Evolutionary conservation across 2,888 invertebrate genomes (phyloP).

Genomic region (Smittia aterrima): DNA sequence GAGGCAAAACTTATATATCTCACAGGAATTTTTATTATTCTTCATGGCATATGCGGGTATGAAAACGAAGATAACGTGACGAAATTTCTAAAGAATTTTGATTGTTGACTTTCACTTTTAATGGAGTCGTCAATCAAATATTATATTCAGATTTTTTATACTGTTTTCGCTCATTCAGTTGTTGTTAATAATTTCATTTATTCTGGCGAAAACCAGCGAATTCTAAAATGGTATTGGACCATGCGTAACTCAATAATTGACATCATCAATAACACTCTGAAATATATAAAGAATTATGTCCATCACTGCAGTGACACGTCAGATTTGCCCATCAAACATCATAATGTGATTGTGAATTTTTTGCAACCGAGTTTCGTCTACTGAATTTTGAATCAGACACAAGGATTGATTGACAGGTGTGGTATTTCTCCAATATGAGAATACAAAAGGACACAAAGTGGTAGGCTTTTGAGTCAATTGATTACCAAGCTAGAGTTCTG

Average conservation of each 20-base stretch:
- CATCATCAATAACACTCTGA: constrained; percentile 22
- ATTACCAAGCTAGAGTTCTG: too few species aligned
- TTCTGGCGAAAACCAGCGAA: too few species aligned
- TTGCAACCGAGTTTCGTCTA: background rate
- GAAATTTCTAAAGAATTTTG: constrained; percentile 35
- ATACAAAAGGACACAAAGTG: too few species aligned
- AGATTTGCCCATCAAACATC: constrained; percentile 24
- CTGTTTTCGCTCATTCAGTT: background rate
- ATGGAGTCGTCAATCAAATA: constrained; percentile 33
- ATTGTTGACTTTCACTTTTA: constrained; percentile 28
- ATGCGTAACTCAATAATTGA: constrained; percentile 22
- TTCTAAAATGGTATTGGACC: too few species aligned
- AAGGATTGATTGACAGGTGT: background rate
- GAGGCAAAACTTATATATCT: background rate
- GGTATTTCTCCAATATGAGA: too few species aligned
- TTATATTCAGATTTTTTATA: constrained; percentile 34
- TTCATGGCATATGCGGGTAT: background rate
- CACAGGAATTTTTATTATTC: background rate
- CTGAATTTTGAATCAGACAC: background rate
- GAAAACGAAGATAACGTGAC: constrained; percentile 23
- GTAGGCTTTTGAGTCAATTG: too few species aligned
- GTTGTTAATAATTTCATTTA: too few species aligned
- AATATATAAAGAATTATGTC: background rate
- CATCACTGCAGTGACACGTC: constrained; percentile 16
- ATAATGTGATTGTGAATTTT: background rate